Evolutionary conservation across 2,888 invertebrate species (phyloP), one percentile per base, ranked within the genome.

Genomic region (Tetragonisca angustula): DNA sequence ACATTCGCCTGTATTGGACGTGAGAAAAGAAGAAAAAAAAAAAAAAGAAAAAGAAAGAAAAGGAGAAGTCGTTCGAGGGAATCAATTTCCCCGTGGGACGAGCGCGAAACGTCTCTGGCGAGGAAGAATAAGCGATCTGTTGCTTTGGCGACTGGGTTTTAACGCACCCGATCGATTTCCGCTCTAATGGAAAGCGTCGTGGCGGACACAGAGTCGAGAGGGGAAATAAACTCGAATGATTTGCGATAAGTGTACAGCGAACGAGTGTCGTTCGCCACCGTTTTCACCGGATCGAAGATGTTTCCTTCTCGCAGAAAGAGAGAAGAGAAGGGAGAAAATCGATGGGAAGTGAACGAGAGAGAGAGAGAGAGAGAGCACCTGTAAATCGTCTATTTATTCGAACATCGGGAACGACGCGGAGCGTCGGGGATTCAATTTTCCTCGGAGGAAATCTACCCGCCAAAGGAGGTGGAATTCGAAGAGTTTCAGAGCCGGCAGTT

Each of bases 371-470:
- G 59, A 19, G 54, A n/a, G 62, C 27, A 49, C 5, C 76, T 54
- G 77, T 65, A 65, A 77, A 80, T 70, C 73, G 81, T 80, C 74
- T 79, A 59, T 80, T 81, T 81, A 80, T 70, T 73, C 81, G 73
- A 65, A 13, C 61, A 21, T 56, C 72, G 32, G 17, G 50, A 6
- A 52, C 67, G 52, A 67, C 71, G 54, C 69, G 73, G 9, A 43
- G 9, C 43, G 43, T 43, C 43, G 43, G 43, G 43, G 70, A 81
- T 74, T 73, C 73, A 79, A 81, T 74, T 81, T 59, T 59, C 50
- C 69, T 50, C 43, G n/a, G n/a, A 70, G 73, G 43, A 73, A 70
- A 79, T 74, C 50, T 17, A 43, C 5, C 52, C 27, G 21, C 19
- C 36, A n/a, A 9, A 50, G 73, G 24, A 70, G 73, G 21, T 64